These are phyloP conservation scores for Sesia apiformis DNA, from an alignment of 2,888 invertebrate genomes.

Conservation along the genomic window DNA sequence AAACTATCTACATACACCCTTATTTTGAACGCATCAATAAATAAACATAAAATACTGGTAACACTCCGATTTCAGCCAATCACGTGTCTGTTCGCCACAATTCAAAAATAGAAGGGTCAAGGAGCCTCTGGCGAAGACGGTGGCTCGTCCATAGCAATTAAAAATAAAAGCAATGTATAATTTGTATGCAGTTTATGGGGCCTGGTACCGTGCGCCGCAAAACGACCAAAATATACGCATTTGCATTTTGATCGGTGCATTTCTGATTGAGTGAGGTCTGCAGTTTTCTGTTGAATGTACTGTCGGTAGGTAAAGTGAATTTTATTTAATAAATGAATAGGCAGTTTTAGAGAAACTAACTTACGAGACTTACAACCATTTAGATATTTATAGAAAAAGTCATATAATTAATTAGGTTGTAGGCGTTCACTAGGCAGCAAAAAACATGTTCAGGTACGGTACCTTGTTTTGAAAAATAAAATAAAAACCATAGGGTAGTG, in stretches of 20 bases:
- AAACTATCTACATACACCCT: constrained; percentile 40
- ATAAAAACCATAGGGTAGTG: too few relatives aligned
- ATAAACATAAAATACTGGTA: constrained; percentile 18
- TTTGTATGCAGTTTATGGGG: constrained; percentile 66
- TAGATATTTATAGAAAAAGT: too few relatives aligned
- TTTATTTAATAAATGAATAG: not conserved
- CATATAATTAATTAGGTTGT: too few relatives aligned
- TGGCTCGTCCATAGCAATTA: constrained; percentile 66
- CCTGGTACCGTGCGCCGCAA: constrained; percentile 36
- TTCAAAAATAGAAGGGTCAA: constrained; percentile 61
- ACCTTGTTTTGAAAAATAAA: too few relatives aligned
- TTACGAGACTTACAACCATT: too few relatives aligned
- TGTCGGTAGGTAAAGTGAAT: not conserved
- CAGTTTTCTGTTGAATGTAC: not conserved
- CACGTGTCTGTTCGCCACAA: constrained; percentile 62
- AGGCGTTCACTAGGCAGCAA: too few relatives aligned
- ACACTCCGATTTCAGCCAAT: constrained; percentile 45
- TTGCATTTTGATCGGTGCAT: constrained; percentile 62
- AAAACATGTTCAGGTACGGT: too few relatives aligned
- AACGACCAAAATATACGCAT: constrained; percentile 41
- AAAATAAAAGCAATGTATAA: constrained; percentile 67
- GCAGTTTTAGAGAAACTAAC: too few relatives aligned
- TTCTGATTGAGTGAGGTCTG: constrained; percentile 59
- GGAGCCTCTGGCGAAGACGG: constrained; percentile 58
- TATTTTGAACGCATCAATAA: constrained; percentile 30